These are phyloP conservation scores for Toxotes jaculatrix DNA, from an alignment of 2,113 vertebrate species.

Conservation along the genomic window DNA sequence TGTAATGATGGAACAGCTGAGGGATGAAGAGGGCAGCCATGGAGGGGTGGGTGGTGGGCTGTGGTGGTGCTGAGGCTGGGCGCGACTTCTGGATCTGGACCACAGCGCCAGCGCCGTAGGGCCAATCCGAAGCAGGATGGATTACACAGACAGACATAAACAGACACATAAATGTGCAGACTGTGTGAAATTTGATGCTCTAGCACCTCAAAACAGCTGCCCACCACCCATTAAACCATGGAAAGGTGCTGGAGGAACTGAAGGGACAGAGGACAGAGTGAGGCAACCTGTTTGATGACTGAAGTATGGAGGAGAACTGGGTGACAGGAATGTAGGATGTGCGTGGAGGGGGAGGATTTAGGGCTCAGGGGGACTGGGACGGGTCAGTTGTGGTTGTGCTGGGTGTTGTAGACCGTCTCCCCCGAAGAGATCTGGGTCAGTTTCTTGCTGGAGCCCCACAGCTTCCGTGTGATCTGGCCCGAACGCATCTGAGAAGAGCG, in stretches of 20 bases:
- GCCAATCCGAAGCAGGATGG: conserved; percentile 43
- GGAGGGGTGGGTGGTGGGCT: not conserved
- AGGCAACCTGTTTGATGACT: conserved; percentile 8
- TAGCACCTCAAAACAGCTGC: not conserved
- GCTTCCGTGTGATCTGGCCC: conserved; percentile 95
- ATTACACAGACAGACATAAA: conserved; percentile 5
- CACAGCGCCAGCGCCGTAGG: conserved; percentile 74
- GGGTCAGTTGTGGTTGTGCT: conserved; percentile 86
- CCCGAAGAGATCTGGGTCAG: conserved; percentile 96
- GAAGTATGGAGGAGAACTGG: conserved; percentile 8
- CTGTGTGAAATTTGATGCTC: not conserved
- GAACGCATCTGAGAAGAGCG: conserved; percentile 92
- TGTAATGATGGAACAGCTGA: conserved; percentile 1
- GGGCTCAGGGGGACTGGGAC: conserved; percentile 19
- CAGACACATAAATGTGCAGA: not conserved
- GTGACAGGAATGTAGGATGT: conserved; percentile 64
- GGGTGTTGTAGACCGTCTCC: conserved; percentile 95
- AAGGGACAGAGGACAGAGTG: conserved; percentile 19
- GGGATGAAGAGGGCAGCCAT: not conserved
- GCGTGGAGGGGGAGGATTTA: not conserved
- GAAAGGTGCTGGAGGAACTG: not conserved
- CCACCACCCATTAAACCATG: not conserved
- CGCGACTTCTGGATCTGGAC: conserved; percentile 31
- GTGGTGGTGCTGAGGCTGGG: conserved; percentile 14
- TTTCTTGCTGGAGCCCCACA: conserved; percentile 97